A percentile compares a stretch with the other conserved stretches of the same genome.
phyloP scores from a whole-genome alignment of 2,797 vertebrate genomes.

The Tolypeutes matacus region DNA sequence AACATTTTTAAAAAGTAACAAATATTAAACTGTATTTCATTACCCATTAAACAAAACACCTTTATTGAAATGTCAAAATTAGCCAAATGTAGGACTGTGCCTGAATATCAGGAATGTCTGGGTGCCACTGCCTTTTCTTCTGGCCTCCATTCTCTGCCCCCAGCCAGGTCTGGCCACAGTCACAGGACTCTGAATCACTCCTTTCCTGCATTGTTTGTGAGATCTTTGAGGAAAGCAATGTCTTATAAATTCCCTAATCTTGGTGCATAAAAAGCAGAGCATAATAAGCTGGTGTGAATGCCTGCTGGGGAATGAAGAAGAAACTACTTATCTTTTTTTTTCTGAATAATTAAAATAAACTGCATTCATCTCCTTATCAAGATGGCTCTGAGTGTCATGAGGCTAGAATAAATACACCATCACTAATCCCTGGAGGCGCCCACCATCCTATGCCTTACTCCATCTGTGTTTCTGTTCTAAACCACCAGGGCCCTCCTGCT shows the following conservation, averaged over 20 bases:
- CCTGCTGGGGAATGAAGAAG: not conserved
- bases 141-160: not conserved
- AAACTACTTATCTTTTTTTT: not conserved
- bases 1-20: not conserved
- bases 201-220: not conserved
- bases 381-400: not conserved
- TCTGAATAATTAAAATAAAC: not conserved
- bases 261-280: not conserved
- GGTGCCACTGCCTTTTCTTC: not conserved
- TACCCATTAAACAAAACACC: not conserved
- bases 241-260: not conserved
- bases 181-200: not conserved
- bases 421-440: not conserved
- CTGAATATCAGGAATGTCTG: too few species aligned
- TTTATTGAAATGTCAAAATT: not conserved
- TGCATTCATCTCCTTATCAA: not conserved
- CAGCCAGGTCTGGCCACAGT: not conserved
- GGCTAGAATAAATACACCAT: not conserved
- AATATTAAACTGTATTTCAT: not conserved
- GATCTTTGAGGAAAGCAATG: not conserved
- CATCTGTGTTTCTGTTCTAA: conserved; percentile 77
- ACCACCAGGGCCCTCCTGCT: conserved; percentile 87
- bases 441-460: conserved; percentile 41
- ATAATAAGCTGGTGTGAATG: not conserved
- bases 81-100: not conserved